Conservation (phyloP, 2,113 vertebrate genomes). For the Pionites leucogaster region DNA sequence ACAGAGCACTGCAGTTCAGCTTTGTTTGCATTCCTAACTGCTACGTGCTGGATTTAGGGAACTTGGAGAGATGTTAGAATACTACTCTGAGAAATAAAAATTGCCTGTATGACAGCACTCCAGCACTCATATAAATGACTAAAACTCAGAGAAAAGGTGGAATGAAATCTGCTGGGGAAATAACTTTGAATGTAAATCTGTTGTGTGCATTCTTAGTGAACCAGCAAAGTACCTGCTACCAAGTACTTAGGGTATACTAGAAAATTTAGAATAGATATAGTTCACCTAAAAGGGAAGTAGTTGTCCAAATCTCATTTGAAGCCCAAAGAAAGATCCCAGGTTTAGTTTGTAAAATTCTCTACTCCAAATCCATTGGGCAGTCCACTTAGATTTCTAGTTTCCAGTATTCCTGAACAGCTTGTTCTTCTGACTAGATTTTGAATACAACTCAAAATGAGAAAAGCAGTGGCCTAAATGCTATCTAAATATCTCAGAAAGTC, state of each 20-base stretch:
- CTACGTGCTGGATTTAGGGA: background rate
- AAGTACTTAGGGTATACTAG: background rate
- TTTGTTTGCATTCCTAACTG: fast-evolving
- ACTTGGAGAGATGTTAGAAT: background rate
- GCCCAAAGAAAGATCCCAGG: background rate
- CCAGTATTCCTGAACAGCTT: background rate
- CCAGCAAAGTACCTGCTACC: background rate
- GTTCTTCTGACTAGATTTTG: background rate
- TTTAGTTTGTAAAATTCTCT: background rate
- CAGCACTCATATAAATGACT: background rate
- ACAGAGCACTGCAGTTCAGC: fast-evolving
- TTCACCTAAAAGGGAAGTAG: background rate
- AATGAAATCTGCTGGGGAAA: background rate
- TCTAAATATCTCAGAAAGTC: background rate
- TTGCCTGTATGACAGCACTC: background rate
- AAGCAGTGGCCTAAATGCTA: background rate
- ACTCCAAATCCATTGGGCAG: background rate
- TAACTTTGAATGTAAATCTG: background rate
- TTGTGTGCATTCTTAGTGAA: background rate
- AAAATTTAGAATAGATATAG: background rate
- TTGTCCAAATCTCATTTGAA: background rate
- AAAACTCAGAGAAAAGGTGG: background rate
- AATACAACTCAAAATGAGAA: background rate
- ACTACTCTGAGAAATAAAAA: background rate
- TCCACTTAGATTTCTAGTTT: background rate